Base-by-base conservation (phyloP, 2,888 invertebrate species). In the Phoenoteleia sp. region DNA sequence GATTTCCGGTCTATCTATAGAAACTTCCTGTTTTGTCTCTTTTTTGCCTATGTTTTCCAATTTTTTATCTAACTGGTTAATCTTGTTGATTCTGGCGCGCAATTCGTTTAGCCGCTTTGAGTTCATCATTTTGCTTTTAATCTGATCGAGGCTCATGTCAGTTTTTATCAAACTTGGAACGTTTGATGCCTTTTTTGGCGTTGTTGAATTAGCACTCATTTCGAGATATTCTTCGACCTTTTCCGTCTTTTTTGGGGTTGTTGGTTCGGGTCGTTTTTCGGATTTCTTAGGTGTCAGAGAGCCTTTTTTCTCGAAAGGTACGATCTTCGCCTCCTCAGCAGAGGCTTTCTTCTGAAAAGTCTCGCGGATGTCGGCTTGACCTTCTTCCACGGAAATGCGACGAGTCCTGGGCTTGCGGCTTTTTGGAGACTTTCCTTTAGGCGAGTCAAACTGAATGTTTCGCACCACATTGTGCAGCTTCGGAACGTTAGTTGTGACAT, bases 51-150 rank as follows among this genome's bases (percentile, higher is more conserved):
- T 54, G 45, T 93, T 90, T 87, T 96, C 95, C 1, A 97, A 94
- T 89, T 95, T 95, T 76, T 95, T 95, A 85, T 96, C 95, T 25
- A 94, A 94, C 85, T 96, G 95, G 72, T 96, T 96, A 47, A 97
- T 95, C 47, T 95, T 95, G 6, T 95, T 95, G 25, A 97, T 95
- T 0, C 96, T 95, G 4, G 96, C 96, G 91, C 95, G 96, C 3
- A 97, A 91, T 91, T 97, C 97, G 60, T 95, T 95, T 87, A 97
- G 94, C 89, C 96, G 95, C 64, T 95, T 95, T 91, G 97, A 97
- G 49, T 95, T 95, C 60, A 95, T 95, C 83, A 97, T 94, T 92
- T 95, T 96, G 74, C 95, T 95, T 90, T 81, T 81, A 11, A 97
- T 96, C 87, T 97, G 96, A 25, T 96, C 96, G 62, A 97, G 94